Base-by-base conservation (phyloP, 35 echinoderm and acorn worm species). In the Ophiothrix spiculata region DNA sequence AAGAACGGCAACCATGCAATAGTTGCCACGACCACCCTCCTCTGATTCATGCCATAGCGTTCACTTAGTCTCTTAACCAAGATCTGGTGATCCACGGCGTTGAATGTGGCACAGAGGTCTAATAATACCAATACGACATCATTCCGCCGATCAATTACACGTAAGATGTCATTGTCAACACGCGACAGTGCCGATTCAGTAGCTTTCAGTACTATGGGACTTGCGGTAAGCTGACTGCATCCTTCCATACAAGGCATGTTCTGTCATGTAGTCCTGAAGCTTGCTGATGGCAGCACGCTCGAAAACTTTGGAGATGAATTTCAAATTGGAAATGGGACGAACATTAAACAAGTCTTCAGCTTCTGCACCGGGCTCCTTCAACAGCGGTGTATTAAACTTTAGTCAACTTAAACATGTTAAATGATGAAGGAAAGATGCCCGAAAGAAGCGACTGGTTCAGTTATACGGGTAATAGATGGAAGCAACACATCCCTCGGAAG, bases 161-260 rank as follows among this genome's bases (percentile, higher is more conserved):
- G 40, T 33, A 90, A 39, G 40, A 94, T 76, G 60, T 90, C 88
- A 82, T 94, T 94, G 40, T 64, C 38, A 10, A 94, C 83, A 12
- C 64, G 77, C 3, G 86, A 32, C 35, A 94, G 81, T 28, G 88
- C 92, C 21, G 83, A n/a, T n/a, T n/a, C n/a, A n/a, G n/a, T n/a
- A n/a, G n/a, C n/a, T 94, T 45, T 94, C 88, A 81, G 75, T 80
- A 38, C 87, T 86, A 45, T 94, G 92, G 28, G 42, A 60, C 31
- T 32, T 40, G 0, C 83, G 39, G 41, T 94, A 90, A 4, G 92
- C 92, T 75, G 80, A 79, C 64, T 90, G 88, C 25, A 90, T 40
- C 4, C 31, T 39, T 36, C 40, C 33, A 29, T 73, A 42, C 16
- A 82, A 34, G 11, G 28, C 25, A 0, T 88, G 64, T 40, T 39